Base-by-base conservation (phyloP, 2,113 vertebrate genomes). In the Apteryx mantelli region DNA sequence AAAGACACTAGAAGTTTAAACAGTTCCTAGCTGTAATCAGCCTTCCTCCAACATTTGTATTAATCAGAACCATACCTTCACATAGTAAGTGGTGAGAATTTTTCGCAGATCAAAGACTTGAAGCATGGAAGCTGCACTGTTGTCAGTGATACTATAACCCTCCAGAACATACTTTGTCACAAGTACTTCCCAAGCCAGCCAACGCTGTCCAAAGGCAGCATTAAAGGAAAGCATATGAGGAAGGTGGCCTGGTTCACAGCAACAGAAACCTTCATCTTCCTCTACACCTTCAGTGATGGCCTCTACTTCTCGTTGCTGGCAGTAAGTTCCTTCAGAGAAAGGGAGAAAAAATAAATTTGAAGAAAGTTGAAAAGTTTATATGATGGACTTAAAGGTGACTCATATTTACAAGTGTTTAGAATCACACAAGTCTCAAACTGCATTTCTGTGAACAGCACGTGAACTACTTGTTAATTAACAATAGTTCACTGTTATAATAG, bases 91-190 rank as follows among this genome's bases (percentile, higher is more conserved):
- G 55, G 99, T 99, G 93, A 99, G 99, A 56, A 99, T 99, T 89
- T 98, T 98, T 48, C 99, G 98, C 55, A 99, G 98, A 91, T 99
- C 99, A 40, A 99, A 99, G 89, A 99, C 98, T 96, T 99, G 99
- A 80, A 99, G 98, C 99, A 99, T 99, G 80, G 99, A 99, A 64
- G 98, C 99, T 1, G 99, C 99, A 44, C 99, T 99, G 84, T 99
- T 99, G 96, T 99, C 99, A 18, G 99, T 99, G 97, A 99, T 99
- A 93, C 99, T 99, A 46, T 99, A 99, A n/a, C 99, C 99, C 92
- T 99, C 98, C 89, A 99, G 95, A 75, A 99, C 98, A 40, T 99
- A 99, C 80, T 99, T 99, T 28, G 99, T 99, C 91, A 99, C 99
- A 40, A 99, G 97, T 55, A 99, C 99, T 93, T 99, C 99, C 99